Evolutionary conservation across 1,140 invertebrate species (phyloP), one percentile per base, ranked within the genome.

Genomic region (Drosophila quadrilineata): DNA sequence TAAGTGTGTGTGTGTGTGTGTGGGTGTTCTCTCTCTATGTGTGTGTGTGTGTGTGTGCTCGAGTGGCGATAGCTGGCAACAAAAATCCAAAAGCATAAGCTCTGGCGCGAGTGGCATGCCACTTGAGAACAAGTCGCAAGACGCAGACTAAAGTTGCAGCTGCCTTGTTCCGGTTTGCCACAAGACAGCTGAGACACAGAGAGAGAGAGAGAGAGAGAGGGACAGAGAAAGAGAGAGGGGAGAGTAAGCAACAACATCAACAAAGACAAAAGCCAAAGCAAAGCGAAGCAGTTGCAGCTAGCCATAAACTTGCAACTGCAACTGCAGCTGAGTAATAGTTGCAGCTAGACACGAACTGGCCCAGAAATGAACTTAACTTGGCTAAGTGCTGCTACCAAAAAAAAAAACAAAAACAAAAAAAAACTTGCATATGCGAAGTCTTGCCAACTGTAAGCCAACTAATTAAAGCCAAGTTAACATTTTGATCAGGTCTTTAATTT

Each of bases 1-100:
- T 56, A 57, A 14, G 0, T 48, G 10, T 12, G 17, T 49, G n/a
- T 57, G n/a, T 12, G 4, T 62, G 19, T 26, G 53, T 41, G 38
- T 41, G 45, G 63, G 43, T 29, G 53, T 17, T n/a, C 16, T 36
- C 2, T 19, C 8, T 41, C n/a, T 46, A 60, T 38, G 29, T 45
- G 1, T 12, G 35, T 49, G 12, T 56, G 3, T 17, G 24, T 19
- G n/a, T 59, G 31, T 28, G 77, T 84, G 79, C 79, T 84, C 66
- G 79, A 84, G 79, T 85, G 79, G 79, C 79, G 74, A 85, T 82
- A 82, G 76, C 76, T 80, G 71, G 52, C 46, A 33, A 67, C 67
- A 60, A 71, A 75, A 74, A 70, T 74, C 79, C 74, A 84, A 85
- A 66, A 77, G 71, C 79, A 77, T 85, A 84, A 85, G 79, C 79